Evolutionary conservation across 2,113 vertebrate genomes (phyloP).

Genomic region (Melanotaenia duboulayi): DNA sequence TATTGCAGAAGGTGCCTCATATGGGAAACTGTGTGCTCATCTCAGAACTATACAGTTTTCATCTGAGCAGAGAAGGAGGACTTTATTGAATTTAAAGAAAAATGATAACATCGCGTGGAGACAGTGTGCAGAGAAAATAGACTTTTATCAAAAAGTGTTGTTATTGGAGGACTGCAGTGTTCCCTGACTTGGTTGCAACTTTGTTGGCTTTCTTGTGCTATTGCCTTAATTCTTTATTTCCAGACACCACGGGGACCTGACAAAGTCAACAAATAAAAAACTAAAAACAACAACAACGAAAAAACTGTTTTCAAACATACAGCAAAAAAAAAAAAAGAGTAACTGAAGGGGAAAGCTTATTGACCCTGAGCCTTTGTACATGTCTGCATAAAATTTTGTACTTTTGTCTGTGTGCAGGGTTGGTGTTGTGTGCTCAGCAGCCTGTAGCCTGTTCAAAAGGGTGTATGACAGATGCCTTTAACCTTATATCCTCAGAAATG

Average conservation of each 20-base stretch:
- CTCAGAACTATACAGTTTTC: slow-evolving; percentile 63
- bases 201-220: slow-evolving; percentile 63
- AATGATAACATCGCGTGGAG: slow-evolving; percentile 73
- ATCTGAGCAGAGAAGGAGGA: slow-evolving; percentile 47
- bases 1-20: slow-evolving; percentile 48
- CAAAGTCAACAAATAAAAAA: slow-evolving; percentile 33
- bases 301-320: slow-evolving; percentile 34
- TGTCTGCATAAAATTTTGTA: not conserved
- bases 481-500: not conserved
- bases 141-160: slow-evolving; percentile 80
- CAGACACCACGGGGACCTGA: slow-evolving; percentile 64
- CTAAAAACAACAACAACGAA: not conserved
- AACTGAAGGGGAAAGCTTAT: slow-evolving; percentile 22
- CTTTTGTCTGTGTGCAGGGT: not conserved
- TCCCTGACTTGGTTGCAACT: slow-evolving; percentile 61
- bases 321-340: slow-evolving; percentile 36
- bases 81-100: slow-evolving; percentile 76
- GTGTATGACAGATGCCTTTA: slow-evolving; percentile 3
- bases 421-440: not conserved
- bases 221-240: slow-evolving; percentile 76
- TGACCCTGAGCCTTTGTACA: slow-evolving; percentile 26
- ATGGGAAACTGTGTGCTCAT: slow-evolving; percentile 55
- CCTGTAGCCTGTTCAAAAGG: not conserved
- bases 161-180: slow-evolving; percentile 69
- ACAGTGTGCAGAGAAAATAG: slow-evolving; percentile 74